Base-by-base conservation (phyloP, 2,797 vertebrate species). In the Brachymystax lenok region DNA sequence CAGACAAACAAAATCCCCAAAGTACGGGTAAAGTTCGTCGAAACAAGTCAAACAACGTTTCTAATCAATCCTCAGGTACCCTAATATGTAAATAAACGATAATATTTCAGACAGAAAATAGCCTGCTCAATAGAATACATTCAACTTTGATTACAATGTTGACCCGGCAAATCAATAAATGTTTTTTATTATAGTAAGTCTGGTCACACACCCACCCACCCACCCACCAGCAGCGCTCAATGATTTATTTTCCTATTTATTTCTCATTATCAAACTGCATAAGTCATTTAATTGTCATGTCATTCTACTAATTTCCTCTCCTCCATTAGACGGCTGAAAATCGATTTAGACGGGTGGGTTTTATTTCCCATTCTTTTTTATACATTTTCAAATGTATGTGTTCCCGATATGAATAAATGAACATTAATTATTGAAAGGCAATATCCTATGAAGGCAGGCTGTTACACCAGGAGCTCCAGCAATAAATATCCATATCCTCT, bases 371-470 rank as follows among this genome's bases (percentile, higher is more conserved):
- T 19, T n/a, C 6, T 61, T 24, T 21, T 63, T 21, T 14, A 24
- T 73, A 66, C 30, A 14, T 46, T n/a, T 71, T 66, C 59, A 77
- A 83, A 75, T 80, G 68, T 80, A 46, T 46, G 66, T 76, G 64
- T 77, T 80, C 59, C 61, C 75, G 17, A 69, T 70, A 63, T 78
- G 73, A 78, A 70, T 74, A 75, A 77, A 79, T 56, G 59, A 74
- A 79, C 30, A 74, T 46, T 21, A 19, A 73, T 51, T 69, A 66
- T 74, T 83, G 77, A 76, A 76, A 81, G 35, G 71, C 54, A 77
- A 72, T 85, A 59, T 79, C 52, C 17, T 73, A 40, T 78, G 68
- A 21, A 70, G 68, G 73, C 72, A 59, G 66, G 35, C 28, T 61
- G 5, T 76, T 50, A 40, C 68, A 51, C 27, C 14, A 69, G 69